Conservation (phyloP, 2,888 invertebrate genomes). For the Leptopilina drosophilae region DNA sequence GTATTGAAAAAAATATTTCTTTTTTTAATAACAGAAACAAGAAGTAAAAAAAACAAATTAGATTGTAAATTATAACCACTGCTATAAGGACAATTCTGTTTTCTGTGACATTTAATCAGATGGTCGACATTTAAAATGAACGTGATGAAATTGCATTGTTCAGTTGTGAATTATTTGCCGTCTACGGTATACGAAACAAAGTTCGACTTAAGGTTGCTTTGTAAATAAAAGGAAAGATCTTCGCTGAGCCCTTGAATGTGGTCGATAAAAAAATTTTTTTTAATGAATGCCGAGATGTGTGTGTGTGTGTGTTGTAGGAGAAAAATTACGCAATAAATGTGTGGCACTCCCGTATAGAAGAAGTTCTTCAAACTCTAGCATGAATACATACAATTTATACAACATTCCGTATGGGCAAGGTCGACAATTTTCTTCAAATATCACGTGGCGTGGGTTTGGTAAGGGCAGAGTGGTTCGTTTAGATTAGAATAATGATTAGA, state of each 20-base stretch:
- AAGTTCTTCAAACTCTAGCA: neutral
- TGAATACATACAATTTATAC: neutral
- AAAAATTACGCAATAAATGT: neutral
- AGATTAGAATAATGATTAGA: constrained; percentile 10
- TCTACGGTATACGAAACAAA: neutral
- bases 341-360: constrained; percentile 13
- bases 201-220: neutral
- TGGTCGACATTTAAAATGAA: constrained; percentile 1
- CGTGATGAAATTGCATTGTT: constrained; percentile 27
- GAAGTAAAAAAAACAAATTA: neutral
- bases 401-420: neutral
- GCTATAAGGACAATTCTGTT: neutral
- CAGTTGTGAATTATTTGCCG: neutral
- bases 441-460: constrained; percentile 35
- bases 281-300: neutral
- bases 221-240: constrained; percentile 18
- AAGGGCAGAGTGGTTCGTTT: constrained; percentile 20
- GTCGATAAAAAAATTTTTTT: neutral
- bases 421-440: constrained; percentile 34
- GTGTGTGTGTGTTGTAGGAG: neutral
- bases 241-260: neutral
- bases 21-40: neutral
- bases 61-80: neutral
- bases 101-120: constrained; percentile 11
- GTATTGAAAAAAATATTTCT: too few species aligned